Evolutionary conservation across 2,888 invertebrate genomes (phyloP).

Genomic region (Clunio marinus): DNA sequence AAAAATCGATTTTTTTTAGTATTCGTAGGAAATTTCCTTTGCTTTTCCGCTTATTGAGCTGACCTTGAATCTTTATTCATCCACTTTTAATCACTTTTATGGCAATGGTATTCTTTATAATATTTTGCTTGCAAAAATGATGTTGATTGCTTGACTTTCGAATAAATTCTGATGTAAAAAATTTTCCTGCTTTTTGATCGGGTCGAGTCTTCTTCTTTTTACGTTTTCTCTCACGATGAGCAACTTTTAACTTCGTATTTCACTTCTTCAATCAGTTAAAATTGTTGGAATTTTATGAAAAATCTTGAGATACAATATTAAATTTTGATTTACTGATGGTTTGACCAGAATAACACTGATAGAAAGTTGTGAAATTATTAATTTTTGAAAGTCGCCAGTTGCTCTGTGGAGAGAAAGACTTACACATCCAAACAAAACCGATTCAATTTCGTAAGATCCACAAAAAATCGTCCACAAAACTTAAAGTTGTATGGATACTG

Average conservation of each 20-base stretch:
- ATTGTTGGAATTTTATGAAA: background rate
- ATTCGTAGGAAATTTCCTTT: background rate
- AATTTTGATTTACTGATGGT: background rate
- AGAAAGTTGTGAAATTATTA: background rate
- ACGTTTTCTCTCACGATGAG: background rate
- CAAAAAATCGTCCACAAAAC: too few species aligned
- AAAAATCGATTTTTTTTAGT: conserved; percentile 20
- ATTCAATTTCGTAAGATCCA: too few species aligned
- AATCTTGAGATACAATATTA: background rate
- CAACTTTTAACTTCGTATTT: background rate
- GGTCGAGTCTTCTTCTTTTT: background rate
- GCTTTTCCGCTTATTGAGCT: background rate
- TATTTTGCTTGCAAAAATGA: background rate
- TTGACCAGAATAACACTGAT: background rate
- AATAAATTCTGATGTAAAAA: background rate
- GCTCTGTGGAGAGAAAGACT: background rate
- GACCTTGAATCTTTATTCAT: conserved; percentile 15
- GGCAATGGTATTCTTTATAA: background rate
- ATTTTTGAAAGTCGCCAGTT: background rate
- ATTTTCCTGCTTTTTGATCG: background rate
- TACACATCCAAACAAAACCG: too few species aligned
- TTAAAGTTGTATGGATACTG: too few species aligned
- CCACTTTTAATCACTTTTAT: conserved; percentile 11
- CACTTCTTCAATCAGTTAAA: background rate
- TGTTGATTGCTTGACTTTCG: conserved; percentile 20